A percentile compares a stretch with the other conserved stretches of the same genome.
These are phyloP conservation scores for Mungos mungo DNA, from an alignment of 2,113 vertebrate genomes.

Conservation along the genomic window DNA sequence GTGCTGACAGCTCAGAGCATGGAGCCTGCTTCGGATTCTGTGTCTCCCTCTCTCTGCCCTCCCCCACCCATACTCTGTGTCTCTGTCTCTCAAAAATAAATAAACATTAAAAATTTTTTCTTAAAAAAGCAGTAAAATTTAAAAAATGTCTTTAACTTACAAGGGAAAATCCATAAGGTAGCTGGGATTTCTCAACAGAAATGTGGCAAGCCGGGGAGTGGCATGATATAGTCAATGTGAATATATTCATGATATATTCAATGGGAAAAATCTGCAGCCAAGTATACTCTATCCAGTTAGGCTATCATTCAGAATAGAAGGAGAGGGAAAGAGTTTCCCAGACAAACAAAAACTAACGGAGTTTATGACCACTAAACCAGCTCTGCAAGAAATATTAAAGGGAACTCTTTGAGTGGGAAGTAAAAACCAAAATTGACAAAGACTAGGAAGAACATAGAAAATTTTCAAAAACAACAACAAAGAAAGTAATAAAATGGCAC, in stretches of 20 bases:
- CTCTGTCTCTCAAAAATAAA: too few species aligned
- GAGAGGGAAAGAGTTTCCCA: not conserved
- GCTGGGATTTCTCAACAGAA: not conserved
- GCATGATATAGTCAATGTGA: not conserved
- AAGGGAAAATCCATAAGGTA: not conserved
- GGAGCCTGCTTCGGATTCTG: too few species aligned
- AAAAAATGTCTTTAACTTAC: not conserved
- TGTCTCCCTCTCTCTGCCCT: too few species aligned
- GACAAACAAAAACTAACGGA: not conserved
- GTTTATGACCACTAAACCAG: not conserved
- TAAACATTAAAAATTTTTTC: not conserved
- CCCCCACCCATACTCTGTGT: too few species aligned
- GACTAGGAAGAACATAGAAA: not conserved
- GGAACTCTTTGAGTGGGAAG: not conserved
- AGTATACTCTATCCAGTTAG: not conserved
- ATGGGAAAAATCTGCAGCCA: not conserved
- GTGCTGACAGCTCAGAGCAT: too few species aligned
- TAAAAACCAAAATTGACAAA: not conserved
- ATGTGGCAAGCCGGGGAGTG: not conserved
- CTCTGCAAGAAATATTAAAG: not conserved
- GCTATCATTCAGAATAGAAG: not conserved
- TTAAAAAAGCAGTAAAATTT: not conserved
- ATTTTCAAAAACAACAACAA: not conserved
- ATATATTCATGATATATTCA: not conserved
- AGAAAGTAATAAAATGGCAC: not conserved